These are phyloP conservation scores for Dryas iulia DNA, from an alignment of 1,140 invertebrate genomes.

Conservation along the genomic window DNA sequence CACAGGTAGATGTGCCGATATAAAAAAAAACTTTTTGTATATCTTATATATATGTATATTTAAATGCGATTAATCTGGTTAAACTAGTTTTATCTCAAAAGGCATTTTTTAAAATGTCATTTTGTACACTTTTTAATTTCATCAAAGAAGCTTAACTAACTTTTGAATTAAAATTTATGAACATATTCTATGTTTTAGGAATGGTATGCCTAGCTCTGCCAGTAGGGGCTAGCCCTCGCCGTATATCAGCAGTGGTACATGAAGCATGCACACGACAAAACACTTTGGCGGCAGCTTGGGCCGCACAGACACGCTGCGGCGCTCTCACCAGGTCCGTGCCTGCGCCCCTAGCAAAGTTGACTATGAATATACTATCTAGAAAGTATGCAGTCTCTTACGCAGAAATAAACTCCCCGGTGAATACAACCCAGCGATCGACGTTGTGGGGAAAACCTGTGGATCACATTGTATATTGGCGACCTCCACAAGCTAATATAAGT, in stretches of 20 bases:
- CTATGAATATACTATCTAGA: constrained; percentile 86
- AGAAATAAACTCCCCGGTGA: constrained; percentile 82
- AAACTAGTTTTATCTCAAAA: too few relatives aligned
- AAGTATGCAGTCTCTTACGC: constrained; percentile 87
- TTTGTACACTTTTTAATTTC: too few relatives aligned
- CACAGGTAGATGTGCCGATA: too few relatives aligned
- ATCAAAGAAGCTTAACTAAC: too few relatives aligned
- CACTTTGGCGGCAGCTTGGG: constrained; percentile 85
- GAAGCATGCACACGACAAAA: constrained; percentile 83
- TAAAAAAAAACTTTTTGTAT: too few relatives aligned
- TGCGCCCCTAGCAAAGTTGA: constrained; percentile 83
- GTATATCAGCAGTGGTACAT: constrained; percentile 82
- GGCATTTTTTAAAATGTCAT: too few relatives aligned
- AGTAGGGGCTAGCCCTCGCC: constrained; percentile 72
- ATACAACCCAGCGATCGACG: constrained; percentile 68
- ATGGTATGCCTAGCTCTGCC: constrained; percentile 82
- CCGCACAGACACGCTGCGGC: constrained; percentile 84
- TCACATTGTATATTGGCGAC: constrained; percentile 87
- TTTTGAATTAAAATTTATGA: too few relatives aligned
- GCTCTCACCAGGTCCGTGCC: constrained; percentile 85
- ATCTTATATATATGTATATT: too few relatives aligned
- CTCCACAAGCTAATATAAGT: constrained; percentile 91
- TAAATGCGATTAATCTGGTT: too few relatives aligned
- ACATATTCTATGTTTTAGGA: constrained; percentile 69
- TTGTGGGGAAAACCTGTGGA: constrained; percentile 86